Evolutionary conservation across 30 jellyfish, hydroid and myxozoan species (phyloP).

Genomic region (Catostylus mosaicus): DNA sequence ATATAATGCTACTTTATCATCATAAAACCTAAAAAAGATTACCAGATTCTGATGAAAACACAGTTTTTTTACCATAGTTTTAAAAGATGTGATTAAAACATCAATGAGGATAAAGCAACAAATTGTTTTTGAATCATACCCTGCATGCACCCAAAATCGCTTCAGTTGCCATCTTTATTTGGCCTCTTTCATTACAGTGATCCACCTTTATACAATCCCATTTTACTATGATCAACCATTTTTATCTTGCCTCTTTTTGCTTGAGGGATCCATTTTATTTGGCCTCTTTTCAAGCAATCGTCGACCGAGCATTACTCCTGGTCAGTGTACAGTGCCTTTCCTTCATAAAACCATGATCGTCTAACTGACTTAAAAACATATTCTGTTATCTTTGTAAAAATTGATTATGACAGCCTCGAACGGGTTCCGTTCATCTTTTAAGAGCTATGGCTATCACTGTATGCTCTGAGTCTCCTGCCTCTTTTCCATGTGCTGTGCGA

Average conservation of each 20-base stretch:
- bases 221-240: too few species aligned
- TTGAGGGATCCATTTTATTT: too few species aligned
- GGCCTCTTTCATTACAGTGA: not conserved
- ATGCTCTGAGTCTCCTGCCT: slow-evolving; percentile 34
- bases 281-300: not conserved
- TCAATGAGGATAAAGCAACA: not conserved
- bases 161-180: not conserved
- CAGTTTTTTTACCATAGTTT: not conserved
- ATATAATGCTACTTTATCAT: too few species aligned
- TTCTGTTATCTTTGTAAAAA: not conserved
- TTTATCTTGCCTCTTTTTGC: too few species aligned
- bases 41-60: not conserved
- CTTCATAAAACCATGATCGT: not conserved
- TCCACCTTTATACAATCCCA: too few species aligned
- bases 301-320: not conserved
- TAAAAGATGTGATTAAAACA: not conserved
- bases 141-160: slow-evolving; percentile 15
- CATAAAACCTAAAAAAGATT: not conserved
- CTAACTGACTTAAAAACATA: not conserved
- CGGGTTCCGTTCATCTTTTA: not conserved
- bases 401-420: not conserved
- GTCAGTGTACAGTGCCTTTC: not conserved
- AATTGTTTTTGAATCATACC: not conserved
- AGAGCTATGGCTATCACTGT: slow-evolving; percentile 48
- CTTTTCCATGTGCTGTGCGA: slow-evolving; percentile 59